These are phyloP conservation scores for Harpalus rufipes DNA, from an alignment of 2,888 invertebrate species.

Conservation along the genomic window DNA sequence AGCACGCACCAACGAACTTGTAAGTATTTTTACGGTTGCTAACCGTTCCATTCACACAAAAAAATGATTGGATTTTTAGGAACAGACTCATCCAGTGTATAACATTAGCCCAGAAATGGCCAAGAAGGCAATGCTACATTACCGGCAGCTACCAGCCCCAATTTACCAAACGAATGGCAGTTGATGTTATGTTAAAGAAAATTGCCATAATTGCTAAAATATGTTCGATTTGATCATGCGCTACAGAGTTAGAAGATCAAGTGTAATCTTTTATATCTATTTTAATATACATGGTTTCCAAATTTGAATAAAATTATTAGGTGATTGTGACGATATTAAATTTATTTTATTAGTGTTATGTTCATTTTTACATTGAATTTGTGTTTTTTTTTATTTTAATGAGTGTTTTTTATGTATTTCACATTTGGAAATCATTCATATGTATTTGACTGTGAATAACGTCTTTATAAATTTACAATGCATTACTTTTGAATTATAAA, in stretches of 20 bases:
- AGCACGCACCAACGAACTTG: slow-evolving; percentile 84
- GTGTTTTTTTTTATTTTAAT: slow-evolving; percentile 29
- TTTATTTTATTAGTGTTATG: slow-evolving; percentile 33
- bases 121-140: slow-evolving; percentile 78
- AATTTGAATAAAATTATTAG: slow-evolving; percentile 43
- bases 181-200: slow-evolving; percentile 45
- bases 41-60: neutral
- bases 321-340: slow-evolving; percentile 13
- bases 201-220: slow-evolving; percentile 11
- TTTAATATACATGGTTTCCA: slow-evolving; percentile 43
- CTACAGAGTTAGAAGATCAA: slow-evolving; percentile 38
- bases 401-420: slow-evolving; percentile 39
- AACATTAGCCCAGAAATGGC: slow-evolving; percentile 87
- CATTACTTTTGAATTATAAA: slow-evolving; percentile 18
- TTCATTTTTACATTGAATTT: slow-evolving; percentile 2
- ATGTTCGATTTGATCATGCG: slow-evolving; percentile 35
- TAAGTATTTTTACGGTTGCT: slow-evolving; percentile 72
- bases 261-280: slow-evolving; percentile 49
- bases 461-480: slow-evolving; percentile 33
- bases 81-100: slow-evolving; percentile 89
- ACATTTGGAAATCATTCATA: slow-evolving; percentile 48
- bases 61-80: slow-evolving; percentile 73
- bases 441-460: slow-evolving; percentile 35
- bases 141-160: slow-evolving; percentile 72
- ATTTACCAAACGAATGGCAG: slow-evolving; percentile 41